Evolutionary conservation across 2,797 vertebrate species (phyloP).

Genomic region (Cephalopachus bancanus): DNA sequence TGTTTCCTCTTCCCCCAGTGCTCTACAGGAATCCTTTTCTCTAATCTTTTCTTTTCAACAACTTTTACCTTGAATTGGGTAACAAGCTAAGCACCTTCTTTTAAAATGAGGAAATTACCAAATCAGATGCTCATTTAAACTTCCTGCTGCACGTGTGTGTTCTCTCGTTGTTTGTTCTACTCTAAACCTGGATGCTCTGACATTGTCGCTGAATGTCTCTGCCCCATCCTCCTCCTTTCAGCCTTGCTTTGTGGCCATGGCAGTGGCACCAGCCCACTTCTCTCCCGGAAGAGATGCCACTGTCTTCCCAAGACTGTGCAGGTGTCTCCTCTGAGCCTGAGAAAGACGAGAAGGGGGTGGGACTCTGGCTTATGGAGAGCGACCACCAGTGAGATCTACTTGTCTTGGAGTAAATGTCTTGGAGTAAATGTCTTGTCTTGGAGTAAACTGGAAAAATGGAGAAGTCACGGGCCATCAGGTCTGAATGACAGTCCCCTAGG

Average conservation of each 20-base stretch:
- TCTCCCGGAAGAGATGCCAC: neutral
- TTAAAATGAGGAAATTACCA: neutral
- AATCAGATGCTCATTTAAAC: neutral
- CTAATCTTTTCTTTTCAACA: neutral
- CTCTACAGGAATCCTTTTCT: neutral
- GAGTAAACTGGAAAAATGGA: neutral
- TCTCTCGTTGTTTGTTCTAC: neutral
- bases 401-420: neutral
- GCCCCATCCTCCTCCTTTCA: accelerated
- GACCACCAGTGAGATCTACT: neutral
- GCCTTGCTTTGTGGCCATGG: neutral
- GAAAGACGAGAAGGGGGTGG: neutral
- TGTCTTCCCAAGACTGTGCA: neutral
- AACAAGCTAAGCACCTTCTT: neutral
- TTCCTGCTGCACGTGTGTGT: neutral
- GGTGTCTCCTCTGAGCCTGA: neutral
- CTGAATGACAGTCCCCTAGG: neutral
- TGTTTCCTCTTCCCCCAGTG: accelerated
- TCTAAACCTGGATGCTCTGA: neutral
- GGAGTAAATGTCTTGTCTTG: neutral
- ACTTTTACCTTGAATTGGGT: neutral
- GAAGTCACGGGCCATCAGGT: neutral
- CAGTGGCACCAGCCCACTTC: neutral
- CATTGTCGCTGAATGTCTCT: neutral
- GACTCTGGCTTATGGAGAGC: neutral